Percentiles rank a stretch among this genome's conserved stretches.
Evolutionary conservation across 2,113 vertebrate species (phyloP).

Genomic region (Neodontobutis hainanensis): DNA sequence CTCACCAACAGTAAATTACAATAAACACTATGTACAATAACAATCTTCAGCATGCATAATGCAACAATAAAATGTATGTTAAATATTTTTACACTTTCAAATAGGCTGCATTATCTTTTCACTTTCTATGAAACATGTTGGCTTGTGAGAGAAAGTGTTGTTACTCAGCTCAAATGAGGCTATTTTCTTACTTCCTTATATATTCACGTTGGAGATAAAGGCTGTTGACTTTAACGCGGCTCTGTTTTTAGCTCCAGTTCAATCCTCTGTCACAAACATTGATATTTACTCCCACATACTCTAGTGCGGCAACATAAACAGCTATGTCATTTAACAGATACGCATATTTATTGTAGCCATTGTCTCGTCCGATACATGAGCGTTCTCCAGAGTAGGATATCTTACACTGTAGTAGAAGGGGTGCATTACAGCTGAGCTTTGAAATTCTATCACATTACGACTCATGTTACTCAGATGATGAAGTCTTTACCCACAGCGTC

Average conservation of each 20-base stretch:
- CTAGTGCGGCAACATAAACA: conserved; percentile 6
- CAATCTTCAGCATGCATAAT: too few species aligned
- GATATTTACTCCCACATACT: conserved; percentile 6
- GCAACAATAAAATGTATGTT: too few species aligned
- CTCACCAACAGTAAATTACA: too few species aligned
- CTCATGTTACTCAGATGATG: conserved; percentile 21
- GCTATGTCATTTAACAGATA: not conserved
- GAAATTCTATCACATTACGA: conserved; percentile 27
- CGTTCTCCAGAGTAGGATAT: conserved; percentile 16
- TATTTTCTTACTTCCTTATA: too few species aligned
- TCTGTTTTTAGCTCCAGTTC: conserved; percentile 20
- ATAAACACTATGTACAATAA: too few species aligned
- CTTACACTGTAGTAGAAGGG: conserved; percentile 7
- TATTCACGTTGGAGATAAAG: too few species aligned
- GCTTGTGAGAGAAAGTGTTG: too few species aligned
- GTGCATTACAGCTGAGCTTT: conserved; percentile 13
- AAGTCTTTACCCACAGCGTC: conserved; percentile 33
- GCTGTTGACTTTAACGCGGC: not conserved
- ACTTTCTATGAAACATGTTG: too few species aligned
- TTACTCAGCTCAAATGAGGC: too few species aligned
- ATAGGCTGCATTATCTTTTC: too few species aligned
- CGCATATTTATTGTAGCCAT: not conserved
- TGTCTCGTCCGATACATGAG: conserved; percentile 1
- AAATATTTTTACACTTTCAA: too few species aligned
- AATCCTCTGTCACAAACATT: conserved; percentile 12